phyloP scores from a whole-genome alignment of 2,888 invertebrate species.

The Calameuta pallipes region DNA sequence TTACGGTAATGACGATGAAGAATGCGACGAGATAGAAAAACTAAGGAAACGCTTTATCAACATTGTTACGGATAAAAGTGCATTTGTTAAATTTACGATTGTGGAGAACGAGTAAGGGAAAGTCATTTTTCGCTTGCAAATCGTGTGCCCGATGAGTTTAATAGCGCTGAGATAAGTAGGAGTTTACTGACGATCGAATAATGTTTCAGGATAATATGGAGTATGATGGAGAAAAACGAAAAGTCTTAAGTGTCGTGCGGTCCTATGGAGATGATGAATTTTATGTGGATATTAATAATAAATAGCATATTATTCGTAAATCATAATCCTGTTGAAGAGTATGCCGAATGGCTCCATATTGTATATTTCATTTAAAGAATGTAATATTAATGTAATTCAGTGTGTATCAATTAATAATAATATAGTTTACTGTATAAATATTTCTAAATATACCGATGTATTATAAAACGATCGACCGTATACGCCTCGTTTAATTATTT shows the following conservation, averaged over 20 bases:
- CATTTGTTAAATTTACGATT: slow-evolving; percentile 21
- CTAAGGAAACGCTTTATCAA: slow-evolving; percentile 18
- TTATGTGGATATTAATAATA: slow-evolving; percentile 35
- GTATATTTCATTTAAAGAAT: slow-evolving; percentile 56
- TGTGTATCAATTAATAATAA: slow-evolving; percentile 55
- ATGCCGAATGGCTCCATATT: slow-evolving; percentile 42
- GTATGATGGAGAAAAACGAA: not conserved
- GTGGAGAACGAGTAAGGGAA: not conserved
- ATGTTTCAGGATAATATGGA: not conserved
- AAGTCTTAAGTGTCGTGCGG: not conserved
- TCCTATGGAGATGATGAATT: slow-evolving; percentile 28
- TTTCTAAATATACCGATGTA: slow-evolving; percentile 63
- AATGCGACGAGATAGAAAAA: slow-evolving; percentile 10
- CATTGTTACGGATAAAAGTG: not conserved
- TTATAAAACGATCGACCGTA: slow-evolving; percentile 31
- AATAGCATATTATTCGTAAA: slow-evolving; percentile 48
- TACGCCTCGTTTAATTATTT: slow-evolving; percentile 3
- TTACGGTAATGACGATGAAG: slow-evolving; percentile 16
- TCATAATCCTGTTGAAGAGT: slow-evolving; percentile 46
- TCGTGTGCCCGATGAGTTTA: not conserved
- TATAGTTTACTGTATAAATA: slow-evolving; percentile 58
- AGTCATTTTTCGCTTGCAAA: not conserved
- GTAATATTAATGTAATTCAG: slow-evolving; percentile 60
- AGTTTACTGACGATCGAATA: not conserved
- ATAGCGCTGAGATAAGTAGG: not conserved